Conservation (phyloP, 2,113 vertebrate genomes). For the Pomatorhinus ruficollis region DNA sequence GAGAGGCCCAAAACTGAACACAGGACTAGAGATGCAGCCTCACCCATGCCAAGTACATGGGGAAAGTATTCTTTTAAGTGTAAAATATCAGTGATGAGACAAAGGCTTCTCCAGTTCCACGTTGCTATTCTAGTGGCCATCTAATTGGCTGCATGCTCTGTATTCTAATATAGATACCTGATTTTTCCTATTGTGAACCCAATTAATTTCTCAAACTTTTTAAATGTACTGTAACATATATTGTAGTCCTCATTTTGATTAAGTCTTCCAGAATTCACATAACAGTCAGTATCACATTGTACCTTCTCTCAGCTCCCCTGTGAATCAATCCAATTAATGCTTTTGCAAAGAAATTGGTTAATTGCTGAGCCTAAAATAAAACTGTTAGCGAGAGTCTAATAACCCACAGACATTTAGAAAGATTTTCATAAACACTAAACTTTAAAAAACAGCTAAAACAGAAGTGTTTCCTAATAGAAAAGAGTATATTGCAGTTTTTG, state of each 20-base stretch:
- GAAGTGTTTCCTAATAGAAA: background rate
- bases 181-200: background rate
- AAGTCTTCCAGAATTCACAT: background rate
- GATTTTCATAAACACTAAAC: background rate
- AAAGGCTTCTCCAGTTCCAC: background rate
- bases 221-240: background rate
- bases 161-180: background rate
- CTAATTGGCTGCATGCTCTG: background rate
- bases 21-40: background rate
- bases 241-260: background rate
- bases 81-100: background rate
- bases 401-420: background rate
- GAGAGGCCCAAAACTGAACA: background rate
- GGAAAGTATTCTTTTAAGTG: background rate
- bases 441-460: background rate
- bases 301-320: background rate
- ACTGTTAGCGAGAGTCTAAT: background rate
- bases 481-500: background rate
- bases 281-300: background rate
- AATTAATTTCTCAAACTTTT: background rate
- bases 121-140: background rate
- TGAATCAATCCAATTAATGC: background rate
- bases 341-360: background rate
- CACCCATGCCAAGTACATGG: background rate
- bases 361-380: background rate